These are phyloP conservation scores for Leptopilina syphax DNA, from an alignment of 2,888 invertebrate species.

Conservation along the genomic window DNA sequence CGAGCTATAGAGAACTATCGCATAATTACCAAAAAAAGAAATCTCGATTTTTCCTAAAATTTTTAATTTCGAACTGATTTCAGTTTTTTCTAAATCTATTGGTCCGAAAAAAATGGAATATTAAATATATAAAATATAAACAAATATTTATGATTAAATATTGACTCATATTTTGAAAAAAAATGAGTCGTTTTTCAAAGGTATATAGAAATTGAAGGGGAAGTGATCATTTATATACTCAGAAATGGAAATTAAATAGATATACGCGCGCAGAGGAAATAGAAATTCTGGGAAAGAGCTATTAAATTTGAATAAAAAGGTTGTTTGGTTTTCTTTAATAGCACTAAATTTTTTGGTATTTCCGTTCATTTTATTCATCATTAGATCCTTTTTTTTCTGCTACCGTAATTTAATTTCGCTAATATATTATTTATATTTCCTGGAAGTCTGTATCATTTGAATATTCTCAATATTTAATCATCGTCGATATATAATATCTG, in stretches of 20 bases:
- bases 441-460: slow-evolving; percentile 13
- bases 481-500: not conserved
- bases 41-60: not conserved
- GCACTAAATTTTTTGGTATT: slow-evolving; percentile 16
- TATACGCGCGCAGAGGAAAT: slow-evolving; percentile 1
- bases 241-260: slow-evolving; percentile 8
- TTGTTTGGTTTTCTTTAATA: slow-evolving; percentile 7
- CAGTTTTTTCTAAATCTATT: too few relatives aligned
- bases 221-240: not conserved
- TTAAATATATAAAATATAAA: too few relatives aligned
- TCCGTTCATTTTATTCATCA: slow-evolving; percentile 17
- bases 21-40: too few relatives aligned
- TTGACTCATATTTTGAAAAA: too few relatives aligned
- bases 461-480: slow-evolving; percentile 14
- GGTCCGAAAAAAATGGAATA: too few relatives aligned
- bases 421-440: slow-evolving; percentile 24
- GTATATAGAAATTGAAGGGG: not conserved
- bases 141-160: too few relatives aligned
- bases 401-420: slow-evolving; percentile 1
- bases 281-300: slow-evolving; percentile 10
- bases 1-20: too few relatives aligned
- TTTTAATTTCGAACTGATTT: not conserved
- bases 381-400: not conserved
- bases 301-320: slow-evolving; percentile 34
- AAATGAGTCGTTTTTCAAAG: not conserved